phyloP scores from a whole-genome alignment of 2,797 vertebrate species.

The Coendou prehensilis region DNA sequence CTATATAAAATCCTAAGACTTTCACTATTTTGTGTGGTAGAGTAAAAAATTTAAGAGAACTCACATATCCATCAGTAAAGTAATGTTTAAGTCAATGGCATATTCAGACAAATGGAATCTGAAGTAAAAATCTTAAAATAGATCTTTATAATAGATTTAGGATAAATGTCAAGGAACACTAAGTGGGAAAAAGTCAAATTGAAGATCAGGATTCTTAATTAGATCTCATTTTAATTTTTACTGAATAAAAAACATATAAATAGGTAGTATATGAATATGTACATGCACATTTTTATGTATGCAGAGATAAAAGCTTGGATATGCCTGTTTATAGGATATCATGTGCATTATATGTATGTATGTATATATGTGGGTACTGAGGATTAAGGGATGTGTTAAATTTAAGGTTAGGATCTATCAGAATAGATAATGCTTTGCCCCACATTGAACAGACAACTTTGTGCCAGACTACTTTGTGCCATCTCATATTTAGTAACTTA shows the following conservation, averaged over 20 bases:
- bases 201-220: neutral
- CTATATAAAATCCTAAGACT: neutral
- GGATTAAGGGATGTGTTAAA: neutral
- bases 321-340: neutral
- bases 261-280: neutral
- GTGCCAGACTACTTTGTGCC: neutral
- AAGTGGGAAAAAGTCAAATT: neutral
- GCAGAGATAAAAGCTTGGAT: neutral
- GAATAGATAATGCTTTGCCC: neutral
- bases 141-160: conserved; percentile 15
- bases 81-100: conserved; percentile 2
- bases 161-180: neutral
- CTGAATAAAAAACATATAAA: neutral
- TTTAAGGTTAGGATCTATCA: neutral
- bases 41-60: neutral
- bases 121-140: conserved; percentile 30
- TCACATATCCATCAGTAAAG: neutral
- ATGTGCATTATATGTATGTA: neutral
- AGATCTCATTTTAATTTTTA: conserved; percentile 57
- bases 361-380: neutral
- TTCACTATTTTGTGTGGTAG: conserved; percentile 6
- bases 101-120: neutral
- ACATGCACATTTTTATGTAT: neutral
- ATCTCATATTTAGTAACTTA: neutral
- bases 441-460: neutral